phyloP scores from a whole-genome alignment of 2,888 invertebrate genomes.

The Pandemis corylana region DNA sequence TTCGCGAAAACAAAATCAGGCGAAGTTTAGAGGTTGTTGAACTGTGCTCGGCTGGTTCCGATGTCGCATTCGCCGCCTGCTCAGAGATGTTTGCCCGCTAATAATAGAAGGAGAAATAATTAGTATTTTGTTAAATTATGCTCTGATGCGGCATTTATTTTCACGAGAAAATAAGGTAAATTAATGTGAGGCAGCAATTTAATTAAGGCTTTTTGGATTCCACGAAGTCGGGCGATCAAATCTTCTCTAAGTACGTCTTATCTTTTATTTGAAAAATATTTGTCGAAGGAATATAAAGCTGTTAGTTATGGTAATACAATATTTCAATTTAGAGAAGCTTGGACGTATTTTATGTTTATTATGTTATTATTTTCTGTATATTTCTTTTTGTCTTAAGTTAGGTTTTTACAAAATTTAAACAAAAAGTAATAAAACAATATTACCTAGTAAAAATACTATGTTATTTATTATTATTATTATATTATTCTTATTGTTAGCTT shows the following conservation, averaged over 20 bases:
- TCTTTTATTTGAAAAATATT: constrained; percentile 10
- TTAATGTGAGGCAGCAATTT: not conserved
- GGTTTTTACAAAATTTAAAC: too few species aligned
- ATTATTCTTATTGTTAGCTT: too few species aligned
- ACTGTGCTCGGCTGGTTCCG: not conserved
- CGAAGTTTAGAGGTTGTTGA: constrained; percentile 9
- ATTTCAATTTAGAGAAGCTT: not conserved
- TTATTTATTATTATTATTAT: too few species aligned
- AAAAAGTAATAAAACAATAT: too few species aligned
- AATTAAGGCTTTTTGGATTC: constrained; percentile 13
- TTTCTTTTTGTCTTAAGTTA: too few species aligned
- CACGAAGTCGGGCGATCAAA: constrained; percentile 7
- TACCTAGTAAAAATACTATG: too few species aligned
- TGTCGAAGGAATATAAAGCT: not conserved
- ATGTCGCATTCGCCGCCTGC: not conserved
- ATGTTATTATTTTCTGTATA: not conserved
- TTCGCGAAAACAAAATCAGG: constrained; percentile 36
- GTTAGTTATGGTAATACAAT: not conserved
- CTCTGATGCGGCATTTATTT: not conserved
- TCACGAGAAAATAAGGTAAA: constrained; percentile 9
- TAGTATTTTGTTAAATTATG: not conserved
- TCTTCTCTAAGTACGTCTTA: constrained; percentile 1
- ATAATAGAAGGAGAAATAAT: not conserved
- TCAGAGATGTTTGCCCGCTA: not conserved
- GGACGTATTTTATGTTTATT: not conserved